Evolutionary conservation across 1,140 invertebrate species (phyloP).

Genomic region (Steinernema feltiae): DNA sequence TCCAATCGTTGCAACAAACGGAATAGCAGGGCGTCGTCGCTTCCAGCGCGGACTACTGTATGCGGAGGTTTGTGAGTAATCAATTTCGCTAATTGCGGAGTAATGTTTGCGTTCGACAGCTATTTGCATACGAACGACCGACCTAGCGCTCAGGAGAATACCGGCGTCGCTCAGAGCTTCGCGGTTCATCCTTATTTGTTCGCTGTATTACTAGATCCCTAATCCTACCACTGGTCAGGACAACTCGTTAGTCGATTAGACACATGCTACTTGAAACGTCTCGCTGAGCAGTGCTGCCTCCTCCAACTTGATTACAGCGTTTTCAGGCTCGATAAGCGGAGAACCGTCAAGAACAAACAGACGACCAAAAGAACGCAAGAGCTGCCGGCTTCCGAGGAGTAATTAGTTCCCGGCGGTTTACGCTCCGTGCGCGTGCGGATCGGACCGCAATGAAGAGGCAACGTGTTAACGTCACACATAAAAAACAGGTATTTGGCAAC

Average conservation of each 20-base stretch:
- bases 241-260: too few relatives aligned
- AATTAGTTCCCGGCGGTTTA: too few relatives aligned
- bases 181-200: not conserved
- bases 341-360: too few relatives aligned
- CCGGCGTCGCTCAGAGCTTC: not conserved
- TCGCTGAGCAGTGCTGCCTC: too few relatives aligned
- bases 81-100: not conserved
- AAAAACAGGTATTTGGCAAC: conserved; percentile 12
- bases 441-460: not conserved
- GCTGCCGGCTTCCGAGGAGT: too few relatives aligned
- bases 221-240: too few relatives aligned
- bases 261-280: too few relatives aligned
- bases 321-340: too few relatives aligned
- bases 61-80: not conserved
- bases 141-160: not conserved
- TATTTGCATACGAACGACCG: not conserved
- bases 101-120: not conserved
- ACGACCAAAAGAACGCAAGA: too few relatives aligned
- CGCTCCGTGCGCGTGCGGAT: not conserved
- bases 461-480: not conserved
- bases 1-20: not conserved
- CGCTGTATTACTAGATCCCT: not conserved
- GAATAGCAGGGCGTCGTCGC: not conserved
- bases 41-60: not conserved
- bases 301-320: too few relatives aligned